Percentiles rank a stretch among this genome's conserved stretches.
These are phyloP conservation scores for Marisa cornuarietis DNA, from an alignment of 1,140 invertebrate genomes.

Conservation along the genomic window DNA sequence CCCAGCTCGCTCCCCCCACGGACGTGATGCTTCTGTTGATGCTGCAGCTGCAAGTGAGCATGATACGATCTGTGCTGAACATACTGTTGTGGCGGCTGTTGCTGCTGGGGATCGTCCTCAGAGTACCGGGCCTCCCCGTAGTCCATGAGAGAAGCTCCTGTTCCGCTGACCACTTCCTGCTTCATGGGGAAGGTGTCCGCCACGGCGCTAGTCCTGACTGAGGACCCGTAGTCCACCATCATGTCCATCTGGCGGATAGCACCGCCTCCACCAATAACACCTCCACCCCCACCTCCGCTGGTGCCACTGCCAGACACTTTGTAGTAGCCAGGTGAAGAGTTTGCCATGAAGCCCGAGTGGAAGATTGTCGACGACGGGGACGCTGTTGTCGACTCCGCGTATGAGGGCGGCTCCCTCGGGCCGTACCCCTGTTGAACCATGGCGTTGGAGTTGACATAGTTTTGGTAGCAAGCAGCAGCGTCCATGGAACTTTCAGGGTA, in stretches of 20 bases:
- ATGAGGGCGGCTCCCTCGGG: slow-evolving; percentile 48
- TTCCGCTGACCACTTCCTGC: not conserved
- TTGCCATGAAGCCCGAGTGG: slow-evolving; percentile 46
- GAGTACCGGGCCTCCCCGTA: slow-evolving; percentile 12
- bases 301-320: slow-evolving; percentile 31
- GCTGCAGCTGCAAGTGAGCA: not conserved
- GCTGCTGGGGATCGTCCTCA: slow-evolving; percentile 10
- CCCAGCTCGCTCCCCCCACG: not conserved
- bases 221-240: not conserved
- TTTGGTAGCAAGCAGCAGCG: slow-evolving; percentile 35
- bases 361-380: slow-evolving; percentile 26
- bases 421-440: slow-evolving; percentile 33
- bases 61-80: not conserved
- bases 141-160: not conserved
- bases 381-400: slow-evolving; percentile 41
- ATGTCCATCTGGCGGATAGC: not conserved
- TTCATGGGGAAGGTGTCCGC: slow-evolving; percentile 25
- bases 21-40: not conserved
- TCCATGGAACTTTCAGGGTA: slow-evolving; percentile 39
- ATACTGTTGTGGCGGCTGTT: slow-evolving; percentile 7
- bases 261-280: not conserved
- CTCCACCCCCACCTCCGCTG: not conserved
- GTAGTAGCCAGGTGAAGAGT: slow-evolving; percentile 41
- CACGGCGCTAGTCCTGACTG: slow-evolving; percentile 1
- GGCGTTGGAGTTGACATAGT: slow-evolving; percentile 33